Evolutionary conservation across 2,888 invertebrate genomes (phyloP).

Genomic region (Pristionchus mayeri): DNA sequence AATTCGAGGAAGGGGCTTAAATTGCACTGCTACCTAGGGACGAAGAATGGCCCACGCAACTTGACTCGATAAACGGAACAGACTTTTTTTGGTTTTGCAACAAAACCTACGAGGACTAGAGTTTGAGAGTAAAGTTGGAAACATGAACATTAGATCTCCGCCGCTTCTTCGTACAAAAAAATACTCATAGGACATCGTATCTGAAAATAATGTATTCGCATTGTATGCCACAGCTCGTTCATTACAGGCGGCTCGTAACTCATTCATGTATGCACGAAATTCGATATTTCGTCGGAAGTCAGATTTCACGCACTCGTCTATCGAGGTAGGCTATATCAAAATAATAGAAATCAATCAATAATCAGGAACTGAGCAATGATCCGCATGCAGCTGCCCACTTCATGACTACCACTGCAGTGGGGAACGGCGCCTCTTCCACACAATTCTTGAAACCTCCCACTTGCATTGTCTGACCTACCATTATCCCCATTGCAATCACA

Average conservation of each 20-base stretch:
- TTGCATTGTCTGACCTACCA: conserved; percentile 9
- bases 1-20: conserved; percentile 23
- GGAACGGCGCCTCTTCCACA: background rate
- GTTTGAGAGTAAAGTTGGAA: background rate
- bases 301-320: conserved; percentile 5
- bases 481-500: background rate
- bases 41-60: background rate
- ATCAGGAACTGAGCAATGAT: conserved; percentile 5
- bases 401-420: conserved; percentile 35
- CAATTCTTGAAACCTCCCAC: conserved; percentile 44
- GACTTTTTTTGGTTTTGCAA: no score
- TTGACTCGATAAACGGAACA: conserved; percentile 13
- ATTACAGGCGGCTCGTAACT: conserved; percentile 38
- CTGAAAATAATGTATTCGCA: background rate
- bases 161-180: no score
- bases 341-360: background rate
- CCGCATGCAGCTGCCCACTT: conserved; percentile 14
- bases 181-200: background rate
- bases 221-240: background rate
- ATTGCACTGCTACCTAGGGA: conserved; percentile 15
- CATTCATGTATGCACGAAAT: conserved; percentile 44
- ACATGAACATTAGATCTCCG: no score
- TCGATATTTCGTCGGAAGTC: conserved; percentile 47
- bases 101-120: background rate
- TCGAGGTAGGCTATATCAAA: background rate